Evolutionary conservation across 2,797 vertebrate species (phyloP).

Genomic region (Babyrousa celebensis): DNA sequence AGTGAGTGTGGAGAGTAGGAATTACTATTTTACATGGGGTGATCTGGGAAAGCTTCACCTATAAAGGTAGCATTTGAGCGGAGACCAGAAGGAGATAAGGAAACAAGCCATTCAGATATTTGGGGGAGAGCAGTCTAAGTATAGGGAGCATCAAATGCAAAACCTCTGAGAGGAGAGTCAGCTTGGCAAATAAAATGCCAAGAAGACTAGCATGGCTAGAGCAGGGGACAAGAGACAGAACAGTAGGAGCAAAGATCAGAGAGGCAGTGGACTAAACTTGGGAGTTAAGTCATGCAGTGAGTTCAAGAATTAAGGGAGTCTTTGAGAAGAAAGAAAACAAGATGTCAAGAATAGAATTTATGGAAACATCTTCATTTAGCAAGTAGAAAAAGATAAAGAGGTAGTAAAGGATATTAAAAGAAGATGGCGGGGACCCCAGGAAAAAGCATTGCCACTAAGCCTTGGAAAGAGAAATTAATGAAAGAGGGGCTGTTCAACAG

Average conservation of each 20-base stretch:
- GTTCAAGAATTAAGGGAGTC: not conserved
- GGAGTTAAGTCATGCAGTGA: not conserved
- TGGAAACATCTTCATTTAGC: not conserved
- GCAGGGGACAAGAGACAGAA: not conserved
- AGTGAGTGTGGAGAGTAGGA: not conserved
- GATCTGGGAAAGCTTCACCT: not conserved
- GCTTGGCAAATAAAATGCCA: not conserved
- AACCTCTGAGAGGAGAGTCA: not conserved
- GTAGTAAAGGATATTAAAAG: not conserved
- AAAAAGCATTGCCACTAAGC: not conserved
- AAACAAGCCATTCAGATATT: not conserved
- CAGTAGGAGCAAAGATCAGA: not conserved
- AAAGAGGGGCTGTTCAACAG: not conserved
- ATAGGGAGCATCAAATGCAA: not conserved
- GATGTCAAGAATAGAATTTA: constrained; percentile 20
- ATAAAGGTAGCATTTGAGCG: not conserved
- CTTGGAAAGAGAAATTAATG: constrained; percentile 11
- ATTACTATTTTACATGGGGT: not conserved
- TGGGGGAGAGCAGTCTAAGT: not conserved
- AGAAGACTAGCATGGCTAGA: not conserved
- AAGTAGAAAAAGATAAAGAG: not conserved
- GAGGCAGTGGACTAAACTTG: not conserved
- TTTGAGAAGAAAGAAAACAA: constrained; percentile 2
- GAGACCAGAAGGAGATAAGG: not conserved
- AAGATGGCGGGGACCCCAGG: not conserved